Base-by-base conservation (phyloP, 2,113 vertebrate species). In the Vulpes lagopus region DNA sequence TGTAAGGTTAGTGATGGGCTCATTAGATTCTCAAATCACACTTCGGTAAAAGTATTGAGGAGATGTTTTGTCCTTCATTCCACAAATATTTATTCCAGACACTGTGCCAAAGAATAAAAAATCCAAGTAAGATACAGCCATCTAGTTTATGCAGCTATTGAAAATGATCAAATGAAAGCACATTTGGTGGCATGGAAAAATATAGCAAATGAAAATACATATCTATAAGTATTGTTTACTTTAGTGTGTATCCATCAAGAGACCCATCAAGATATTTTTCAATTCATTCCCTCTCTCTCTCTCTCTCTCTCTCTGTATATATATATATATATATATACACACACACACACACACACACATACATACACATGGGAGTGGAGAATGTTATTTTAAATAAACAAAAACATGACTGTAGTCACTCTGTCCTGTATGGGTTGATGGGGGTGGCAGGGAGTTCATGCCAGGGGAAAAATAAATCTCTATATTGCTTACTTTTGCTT, bases 11-110 rank as follows among this genome's bases (percentile, higher is more conserved):
- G 35, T 23, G 9, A 55, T 49, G 1, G 87, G 25, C 53, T 57
- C 25, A 30, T 65, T 30, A n/a, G 83, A 43, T 15, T 49, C 80
- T 83, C 59, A 9, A 73, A 23, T 91, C 69, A 81, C 86, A 53
- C 57, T 88, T 15, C 73, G 17, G 62, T 4, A 64, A 74, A 79
- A 83, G 92, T 43, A 23, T 23, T 32, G 17, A 59, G n/a, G n/a
- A 96, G 55, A 60, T 35, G 35, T 22, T 69, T 25, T 79, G 16
- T 22, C 49, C 67, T 96, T 62, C 51, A 3, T 23, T 87, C 43
- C 23, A 38, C 74, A 92, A 81, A 62, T 80, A 81, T 43, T 91
- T 76, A 59, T 76, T 92, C 84, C 79, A 88, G 43, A 87, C 32
- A 27, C 17, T 62, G 32, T 55, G 74, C 57, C 51, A 73, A 23